Percentiles rank a stretch among this genome's conserved stretches.
phyloP scores from a whole-genome alignment of 2,113 vertebrate species.

The Oreochromis niloticus region DNA sequence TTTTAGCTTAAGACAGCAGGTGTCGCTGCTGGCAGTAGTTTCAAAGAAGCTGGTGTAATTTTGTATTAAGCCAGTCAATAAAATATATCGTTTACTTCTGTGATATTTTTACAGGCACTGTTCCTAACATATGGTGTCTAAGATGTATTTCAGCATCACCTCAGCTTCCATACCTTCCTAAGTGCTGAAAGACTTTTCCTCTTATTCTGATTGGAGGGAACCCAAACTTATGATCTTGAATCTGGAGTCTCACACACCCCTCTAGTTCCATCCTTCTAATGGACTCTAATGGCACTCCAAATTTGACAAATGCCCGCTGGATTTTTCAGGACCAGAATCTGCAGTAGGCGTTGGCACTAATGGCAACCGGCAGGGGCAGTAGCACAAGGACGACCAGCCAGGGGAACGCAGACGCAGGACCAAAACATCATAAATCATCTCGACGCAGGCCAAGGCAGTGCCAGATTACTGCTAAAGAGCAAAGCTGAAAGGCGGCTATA shows the following conservation, averaged over 20 bases:
- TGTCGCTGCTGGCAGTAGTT: not conserved
- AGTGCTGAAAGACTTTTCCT: not conserved
- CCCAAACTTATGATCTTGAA: slow-evolving; percentile 22
- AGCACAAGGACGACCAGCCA: not conserved
- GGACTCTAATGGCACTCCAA: slow-evolving; percentile 14
- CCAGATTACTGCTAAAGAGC: not conserved
- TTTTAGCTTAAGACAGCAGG: not conserved
- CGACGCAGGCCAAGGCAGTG: not conserved
- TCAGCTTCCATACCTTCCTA: not conserved
- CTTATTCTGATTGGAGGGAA: not conserved
- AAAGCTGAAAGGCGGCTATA: not conserved
- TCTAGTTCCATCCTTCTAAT: slow-evolving; percentile 39
- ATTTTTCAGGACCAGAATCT: slow-evolving; percentile 9
- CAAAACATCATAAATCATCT: slow-evolving; percentile 39
- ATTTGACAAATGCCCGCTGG: slow-evolving; percentile 33
- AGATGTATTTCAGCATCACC: not conserved
- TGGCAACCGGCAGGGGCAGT: not conserved
- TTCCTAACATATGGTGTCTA: not conserved
- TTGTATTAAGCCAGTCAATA: not conserved
- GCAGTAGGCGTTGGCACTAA: slow-evolving; percentile 17
- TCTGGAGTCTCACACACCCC: not conserved
- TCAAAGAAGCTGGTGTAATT: not conserved
- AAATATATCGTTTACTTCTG: not conserved
- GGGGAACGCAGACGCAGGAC: not conserved
- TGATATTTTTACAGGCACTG: not conserved